Evolutionary conservation across 1,140 invertebrate species (phyloP).

Genomic region (Callitettix versicolor): DNA sequence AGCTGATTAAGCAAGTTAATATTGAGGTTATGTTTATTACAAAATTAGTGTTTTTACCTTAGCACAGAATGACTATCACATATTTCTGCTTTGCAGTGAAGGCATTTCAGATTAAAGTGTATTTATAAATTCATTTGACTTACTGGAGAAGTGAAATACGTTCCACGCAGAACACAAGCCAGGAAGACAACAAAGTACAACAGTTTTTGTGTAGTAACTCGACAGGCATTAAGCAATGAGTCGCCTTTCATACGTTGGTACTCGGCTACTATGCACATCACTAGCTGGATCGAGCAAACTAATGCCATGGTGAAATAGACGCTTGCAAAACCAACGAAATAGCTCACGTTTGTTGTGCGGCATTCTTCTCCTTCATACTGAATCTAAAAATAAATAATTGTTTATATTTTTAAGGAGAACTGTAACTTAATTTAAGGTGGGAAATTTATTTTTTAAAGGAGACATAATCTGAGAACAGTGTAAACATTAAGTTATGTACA

Average conservation of each 20-base stretch:
- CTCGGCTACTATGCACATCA: slow-evolving; percentile 72
- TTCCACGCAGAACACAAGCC: slow-evolving; percentile 71
- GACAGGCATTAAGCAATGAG: slow-evolving; percentile 64
- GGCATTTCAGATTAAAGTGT: too few relatives aligned
- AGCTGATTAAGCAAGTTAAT: too few relatives aligned
- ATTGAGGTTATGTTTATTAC: too few relatives aligned
- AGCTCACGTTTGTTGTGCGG: slow-evolving; percentile 48
- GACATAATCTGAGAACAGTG: too few relatives aligned
- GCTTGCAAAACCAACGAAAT: slow-evolving; percentile 60
- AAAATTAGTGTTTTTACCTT: too few relatives aligned
- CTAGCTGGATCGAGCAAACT: slow-evolving; percentile 77
- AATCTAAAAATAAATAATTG: slow-evolving; percentile 38
- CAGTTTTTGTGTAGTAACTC: slow-evolving; percentile 83
- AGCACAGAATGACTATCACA: too few relatives aligned
- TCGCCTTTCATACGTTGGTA: slow-evolving; percentile 73
- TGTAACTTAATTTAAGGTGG: too few relatives aligned
- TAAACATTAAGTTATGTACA: too few relatives aligned
- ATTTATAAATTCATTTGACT: too few relatives aligned
- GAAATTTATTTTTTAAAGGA: too few relatives aligned
- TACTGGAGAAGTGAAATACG: slow-evolving; percentile 83
- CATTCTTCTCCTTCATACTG: slow-evolving; percentile 55
- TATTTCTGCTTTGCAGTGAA: too few relatives aligned
- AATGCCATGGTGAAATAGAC: slow-evolving; percentile 75
- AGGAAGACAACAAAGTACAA: slow-evolving; percentile 83
- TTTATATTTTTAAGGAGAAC: too few relatives aligned